Percentiles rank a stretch among this genome's conserved stretches.
Conservation (phyloP, 2,888 invertebrate species). For the Tortrix viridana region DNA sequence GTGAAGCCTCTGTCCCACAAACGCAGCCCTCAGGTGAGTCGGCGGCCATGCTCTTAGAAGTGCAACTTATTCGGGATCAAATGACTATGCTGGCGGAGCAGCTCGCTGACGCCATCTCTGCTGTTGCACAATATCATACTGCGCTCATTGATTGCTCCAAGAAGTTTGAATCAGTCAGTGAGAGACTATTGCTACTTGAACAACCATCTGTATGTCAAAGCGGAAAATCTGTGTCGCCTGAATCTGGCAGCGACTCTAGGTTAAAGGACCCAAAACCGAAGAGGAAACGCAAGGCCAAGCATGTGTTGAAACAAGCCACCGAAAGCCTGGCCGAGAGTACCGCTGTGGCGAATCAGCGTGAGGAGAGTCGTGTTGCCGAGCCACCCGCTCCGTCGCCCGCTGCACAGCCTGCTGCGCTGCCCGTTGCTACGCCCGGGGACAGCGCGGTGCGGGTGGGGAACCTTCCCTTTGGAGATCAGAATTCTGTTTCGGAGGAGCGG, state of each 20-base stretch:
- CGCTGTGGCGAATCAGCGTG: background rate
- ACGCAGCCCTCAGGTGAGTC: background rate
- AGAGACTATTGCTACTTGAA: background rate
- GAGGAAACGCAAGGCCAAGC: background rate
- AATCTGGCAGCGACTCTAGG: background rate
- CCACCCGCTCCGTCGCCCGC: background rate
- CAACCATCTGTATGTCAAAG: background rate
- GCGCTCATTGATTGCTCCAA: background rate
- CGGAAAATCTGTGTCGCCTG: background rate
- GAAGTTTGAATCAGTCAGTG: background rate
- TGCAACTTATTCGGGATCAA: conserved; percentile 1
- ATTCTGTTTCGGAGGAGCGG: background rate
- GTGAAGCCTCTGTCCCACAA: background rate
- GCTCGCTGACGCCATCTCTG: conserved; percentile 2
- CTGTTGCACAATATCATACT: background rate
- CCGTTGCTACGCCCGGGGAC: background rate
- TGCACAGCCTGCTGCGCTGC: too few species aligned
- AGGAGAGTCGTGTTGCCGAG: background rate
- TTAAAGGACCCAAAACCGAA: background rate
- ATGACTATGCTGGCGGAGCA: conserved; percentile 2
- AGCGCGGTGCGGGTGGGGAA: background rate
- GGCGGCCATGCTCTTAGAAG: background rate
- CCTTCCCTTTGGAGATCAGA: background rate
- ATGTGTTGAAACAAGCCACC: background rate
- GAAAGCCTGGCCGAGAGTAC: background rate